These are phyloP conservation scores for Lapara coniferarum DNA, from an alignment of 2,888 invertebrate species.

Conservation along the genomic window DNA sequence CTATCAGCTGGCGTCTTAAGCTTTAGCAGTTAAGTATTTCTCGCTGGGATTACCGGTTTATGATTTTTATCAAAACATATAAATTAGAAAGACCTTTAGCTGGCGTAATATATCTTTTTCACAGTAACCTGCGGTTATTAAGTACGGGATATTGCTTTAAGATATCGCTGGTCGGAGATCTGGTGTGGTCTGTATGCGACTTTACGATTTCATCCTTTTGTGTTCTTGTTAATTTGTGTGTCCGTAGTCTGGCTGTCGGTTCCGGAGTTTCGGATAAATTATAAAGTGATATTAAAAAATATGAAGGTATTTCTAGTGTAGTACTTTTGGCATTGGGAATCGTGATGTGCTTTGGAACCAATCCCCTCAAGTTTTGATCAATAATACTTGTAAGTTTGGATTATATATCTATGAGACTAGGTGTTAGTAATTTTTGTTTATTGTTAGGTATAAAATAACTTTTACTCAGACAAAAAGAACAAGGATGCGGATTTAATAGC, in stretches of 20 bases:
- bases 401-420: too few species aligned
- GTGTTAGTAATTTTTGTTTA: too few species aligned
- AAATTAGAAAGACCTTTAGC: conserved; percentile 40
- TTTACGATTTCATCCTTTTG: conserved; percentile 1
- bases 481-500: conserved; percentile 11
- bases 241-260: neutral
- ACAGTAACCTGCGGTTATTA: conserved; percentile 33
- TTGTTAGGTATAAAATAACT: neutral
- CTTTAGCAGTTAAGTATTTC: conserved; percentile 7
- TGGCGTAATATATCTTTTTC: conserved; percentile 48
- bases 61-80: conserved; percentile 24
- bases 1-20: too few species aligned
- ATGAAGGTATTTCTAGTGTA: too few species aligned
- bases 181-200: conserved; percentile 19
- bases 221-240: neutral
- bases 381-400: too few species aligned
- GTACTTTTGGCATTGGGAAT: too few species aligned
- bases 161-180: conserved; percentile 30
- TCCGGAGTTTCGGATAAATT: neutral
- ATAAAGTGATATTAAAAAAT: neutral
- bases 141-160: conserved; percentile 36
- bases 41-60: conserved; percentile 4
- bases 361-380: too few species aligned
- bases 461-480: neutral
- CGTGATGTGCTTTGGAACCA: too few species aligned